These are phyloP conservation scores for Macrobrachium rosenbergii DNA, from an alignment of 1,140 invertebrate species.

Conservation along the genomic window DNA sequence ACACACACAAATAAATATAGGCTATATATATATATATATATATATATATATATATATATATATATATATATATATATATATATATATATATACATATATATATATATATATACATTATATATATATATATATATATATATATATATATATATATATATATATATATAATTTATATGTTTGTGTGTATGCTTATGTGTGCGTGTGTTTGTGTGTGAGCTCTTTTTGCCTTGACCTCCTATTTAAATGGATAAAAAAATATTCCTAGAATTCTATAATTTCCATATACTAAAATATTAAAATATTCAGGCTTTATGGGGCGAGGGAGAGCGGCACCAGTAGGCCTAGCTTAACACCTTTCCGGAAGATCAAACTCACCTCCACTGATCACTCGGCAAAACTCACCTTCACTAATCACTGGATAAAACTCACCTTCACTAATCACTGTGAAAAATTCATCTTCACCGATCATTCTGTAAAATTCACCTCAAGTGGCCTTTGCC, in stretches of 20 bases:
- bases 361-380: too few relatives aligned
- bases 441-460: neutral
- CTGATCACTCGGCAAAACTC: neutral
- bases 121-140: neutral
- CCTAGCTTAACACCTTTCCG: too few relatives aligned
- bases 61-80: neutral
- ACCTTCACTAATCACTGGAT: neutral
- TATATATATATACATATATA: neutral
- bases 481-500: too few relatives aligned
- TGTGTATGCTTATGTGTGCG: conserved; percentile 21
- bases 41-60: conserved; percentile 22
- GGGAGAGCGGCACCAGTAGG: too few relatives aligned
- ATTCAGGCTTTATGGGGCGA: too few relatives aligned
- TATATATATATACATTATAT: neutral
- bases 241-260: too few relatives aligned
- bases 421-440: neutral
- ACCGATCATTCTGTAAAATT: neutral
- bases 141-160: conserved; percentile 7
- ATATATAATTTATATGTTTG: conserved; percentile 16
- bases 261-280: neutral
- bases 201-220: conserved; percentile 2
- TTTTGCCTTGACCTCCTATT: neutral
- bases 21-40: neutral
- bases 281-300: neutral
- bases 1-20: neutral